A percentile compares a stretch with the other conserved stretches of the same genome.
These are phyloP conservation scores for Asteroscopus sphinx DNA, from an alignment of 2,888 invertebrate genomes.

Conservation along the genomic window DNA sequence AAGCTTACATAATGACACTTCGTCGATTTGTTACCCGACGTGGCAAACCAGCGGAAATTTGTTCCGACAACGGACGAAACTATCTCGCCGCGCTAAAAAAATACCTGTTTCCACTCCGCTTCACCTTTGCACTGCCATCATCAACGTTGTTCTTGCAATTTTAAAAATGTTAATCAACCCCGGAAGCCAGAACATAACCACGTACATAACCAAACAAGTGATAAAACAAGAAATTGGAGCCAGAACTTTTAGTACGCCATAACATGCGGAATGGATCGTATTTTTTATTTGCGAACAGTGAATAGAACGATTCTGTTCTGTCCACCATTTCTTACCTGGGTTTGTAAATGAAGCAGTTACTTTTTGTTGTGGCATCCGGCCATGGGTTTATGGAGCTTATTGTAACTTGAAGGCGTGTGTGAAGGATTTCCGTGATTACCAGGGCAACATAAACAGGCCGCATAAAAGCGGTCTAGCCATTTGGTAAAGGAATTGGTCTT, in stretches of 20 bases:
- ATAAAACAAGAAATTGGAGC: slow-evolving; percentile 66
- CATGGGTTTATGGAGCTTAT: slow-evolving; percentile 21
- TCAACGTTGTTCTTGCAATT: neutral
- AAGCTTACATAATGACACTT: too few species aligned
- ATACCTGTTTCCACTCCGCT: too few species aligned
- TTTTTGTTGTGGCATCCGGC: slow-evolving; percentile 14
- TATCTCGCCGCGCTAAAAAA: too few species aligned
- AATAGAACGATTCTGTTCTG: slow-evolving; percentile 64
- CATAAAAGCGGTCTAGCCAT: too few species aligned
- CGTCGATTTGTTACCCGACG: too few species aligned
- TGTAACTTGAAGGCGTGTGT: slow-evolving; percentile 4
- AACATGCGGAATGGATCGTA: slow-evolving; percentile 65
- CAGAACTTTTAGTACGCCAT: slow-evolving; percentile 65
- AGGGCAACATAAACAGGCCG: neutral
- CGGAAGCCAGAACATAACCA: slow-evolving; percentile 12
- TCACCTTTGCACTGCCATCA: too few species aligned
- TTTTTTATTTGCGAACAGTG: slow-evolving; percentile 65
- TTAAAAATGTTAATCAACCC: slow-evolving; percentile 29
- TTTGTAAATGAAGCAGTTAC: slow-evolving; percentile 54
- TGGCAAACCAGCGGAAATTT: too few species aligned
- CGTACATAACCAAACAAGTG: slow-evolving; percentile 33
- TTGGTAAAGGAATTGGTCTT: neutral
- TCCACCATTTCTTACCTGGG: slow-evolving; percentile 58
- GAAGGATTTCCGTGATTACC: slow-evolving; percentile 26
- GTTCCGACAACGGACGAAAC: too few species aligned